These are phyloP conservation scores for Nemapogon koenigi DNA, from an alignment of 2,888 invertebrate genomes.

Conservation along the genomic window DNA sequence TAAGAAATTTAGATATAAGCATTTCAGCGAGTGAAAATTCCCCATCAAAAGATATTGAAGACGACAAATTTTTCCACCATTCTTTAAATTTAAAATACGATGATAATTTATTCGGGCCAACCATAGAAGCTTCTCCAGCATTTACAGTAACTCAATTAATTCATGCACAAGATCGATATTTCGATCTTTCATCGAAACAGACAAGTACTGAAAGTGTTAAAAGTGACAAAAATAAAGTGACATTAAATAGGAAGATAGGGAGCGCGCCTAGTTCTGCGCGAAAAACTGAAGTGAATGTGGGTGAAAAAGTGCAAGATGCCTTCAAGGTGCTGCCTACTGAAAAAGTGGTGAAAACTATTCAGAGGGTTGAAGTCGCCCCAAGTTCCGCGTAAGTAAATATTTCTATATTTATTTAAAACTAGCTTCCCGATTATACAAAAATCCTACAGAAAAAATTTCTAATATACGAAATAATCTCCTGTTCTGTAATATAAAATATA, in stretches of 20 bases:
- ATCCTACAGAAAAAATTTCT: too few species aligned
- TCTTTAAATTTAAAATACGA: slow-evolving; percentile 28
- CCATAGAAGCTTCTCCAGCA: slow-evolving; percentile 30
- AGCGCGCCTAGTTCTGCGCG: slow-evolving; percentile 29
- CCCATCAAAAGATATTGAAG: slow-evolving; percentile 41
- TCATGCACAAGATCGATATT: slow-evolving; percentile 54
- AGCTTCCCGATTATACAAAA: too few species aligned
- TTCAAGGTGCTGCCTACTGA: slow-evolving; percentile 33
- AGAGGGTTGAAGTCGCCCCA: slow-evolving; percentile 17
- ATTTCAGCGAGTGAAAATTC: slow-evolving; percentile 29
- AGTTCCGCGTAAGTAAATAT: slow-evolving; percentile 12
- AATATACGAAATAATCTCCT: too few species aligned
- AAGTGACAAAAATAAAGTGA: slow-evolving; percentile 9
- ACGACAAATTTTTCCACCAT: slow-evolving; percentile 42
- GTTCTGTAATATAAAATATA: too few species aligned
- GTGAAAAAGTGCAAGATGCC: slow-evolving; percentile 25
- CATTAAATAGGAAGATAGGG: slow-evolving; percentile 25
- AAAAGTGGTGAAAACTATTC: slow-evolving; percentile 19
- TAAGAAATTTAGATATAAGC: slow-evolving; percentile 34
- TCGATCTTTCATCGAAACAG: slow-evolving; percentile 38
- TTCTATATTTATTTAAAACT: too few species aligned
- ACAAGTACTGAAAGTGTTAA: slow-evolving; percentile 16
- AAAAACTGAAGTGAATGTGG: slow-evolving; percentile 17
- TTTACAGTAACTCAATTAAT: slow-evolving; percentile 53
- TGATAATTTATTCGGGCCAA: slow-evolving; percentile 33